Conservation (phyloP, 2,888 invertebrate genomes). For the Clitarchus hookeri region DNA sequence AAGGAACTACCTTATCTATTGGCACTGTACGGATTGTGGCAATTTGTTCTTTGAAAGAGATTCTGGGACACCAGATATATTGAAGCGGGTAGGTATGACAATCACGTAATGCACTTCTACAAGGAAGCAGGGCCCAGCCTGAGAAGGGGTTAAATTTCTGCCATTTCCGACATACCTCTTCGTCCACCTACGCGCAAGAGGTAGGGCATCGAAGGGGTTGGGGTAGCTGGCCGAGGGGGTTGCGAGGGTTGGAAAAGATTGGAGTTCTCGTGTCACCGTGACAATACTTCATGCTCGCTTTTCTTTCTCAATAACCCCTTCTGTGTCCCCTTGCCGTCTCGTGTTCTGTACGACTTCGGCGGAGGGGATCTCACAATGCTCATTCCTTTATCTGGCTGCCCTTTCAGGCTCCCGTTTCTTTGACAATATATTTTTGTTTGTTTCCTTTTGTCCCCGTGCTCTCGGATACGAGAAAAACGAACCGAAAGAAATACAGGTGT, state of each 20-base stretch:
- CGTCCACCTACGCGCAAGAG: not conserved
- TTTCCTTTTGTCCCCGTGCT: not conserved
- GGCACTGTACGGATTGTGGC: no score
- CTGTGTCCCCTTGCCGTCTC: not conserved
- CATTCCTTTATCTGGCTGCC: not conserved
- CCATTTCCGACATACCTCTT: not conserved
- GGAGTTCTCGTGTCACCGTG: not conserved
- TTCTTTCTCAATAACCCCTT: not conserved
- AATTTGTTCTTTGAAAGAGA: no score
- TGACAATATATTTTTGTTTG: slow-evolving; percentile 14
- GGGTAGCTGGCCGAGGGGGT: not conserved
- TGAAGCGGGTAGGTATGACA: not conserved
- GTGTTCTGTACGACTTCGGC: not conserved
- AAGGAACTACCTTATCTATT: no score
- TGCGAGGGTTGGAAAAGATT: not conserved
- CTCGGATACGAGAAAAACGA: not conserved
- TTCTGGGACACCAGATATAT: not conserved
- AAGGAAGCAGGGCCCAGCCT: no score
- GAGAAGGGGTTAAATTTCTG: not conserved
- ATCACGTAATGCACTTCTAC: no score
- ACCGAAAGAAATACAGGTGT: not conserved
- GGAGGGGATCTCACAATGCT: not conserved
- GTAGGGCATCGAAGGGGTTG: not conserved
- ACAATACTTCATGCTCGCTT: not conserved
- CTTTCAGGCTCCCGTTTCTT: not conserved